Evolutionary conservation across 2,797 vertebrate genomes (phyloP).

Genomic region (Eospalax fontanierii): DNA sequence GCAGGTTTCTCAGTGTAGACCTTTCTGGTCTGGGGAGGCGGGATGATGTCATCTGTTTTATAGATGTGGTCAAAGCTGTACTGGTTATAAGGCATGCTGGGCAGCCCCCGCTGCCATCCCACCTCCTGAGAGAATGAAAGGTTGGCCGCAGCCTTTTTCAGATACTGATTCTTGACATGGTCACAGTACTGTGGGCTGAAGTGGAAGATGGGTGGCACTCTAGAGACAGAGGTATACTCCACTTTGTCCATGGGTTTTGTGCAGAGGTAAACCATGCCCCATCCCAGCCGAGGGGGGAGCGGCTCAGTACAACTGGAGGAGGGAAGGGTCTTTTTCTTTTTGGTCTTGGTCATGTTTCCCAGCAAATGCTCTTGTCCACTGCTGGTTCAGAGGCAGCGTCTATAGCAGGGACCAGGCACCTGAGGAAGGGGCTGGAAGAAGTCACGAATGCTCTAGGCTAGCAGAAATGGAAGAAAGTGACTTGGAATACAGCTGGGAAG

Average conservation of each 20-base stretch:
- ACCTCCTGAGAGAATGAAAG: conserved; percentile 90
- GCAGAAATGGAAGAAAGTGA: not conserved
- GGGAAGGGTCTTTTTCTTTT: not conserved
- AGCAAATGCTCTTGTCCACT: not conserved
- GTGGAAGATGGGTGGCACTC: conserved; percentile 20
- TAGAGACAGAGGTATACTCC: not conserved
- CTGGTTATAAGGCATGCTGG: conserved; percentile 85
- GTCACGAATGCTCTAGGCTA: not conserved
- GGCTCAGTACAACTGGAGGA: not conserved
- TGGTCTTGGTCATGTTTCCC: conserved; percentile 42
- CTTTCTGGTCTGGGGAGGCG: not conserved
- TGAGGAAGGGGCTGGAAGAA: not conserved
- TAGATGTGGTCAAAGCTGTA: conserved; percentile 87
- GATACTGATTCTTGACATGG: conserved; percentile 80
- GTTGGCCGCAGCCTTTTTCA: conserved; percentile 83
- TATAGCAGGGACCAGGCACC: not conserved
- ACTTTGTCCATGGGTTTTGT: not conserved
- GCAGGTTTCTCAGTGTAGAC: not conserved
- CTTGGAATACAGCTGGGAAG: not conserved
- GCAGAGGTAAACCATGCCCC: conserved; percentile 53
- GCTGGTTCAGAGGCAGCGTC: not conserved
- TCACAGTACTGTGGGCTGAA: not conserved
- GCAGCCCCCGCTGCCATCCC: conserved; percentile 83
- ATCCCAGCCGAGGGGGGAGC: conserved; percentile 3
- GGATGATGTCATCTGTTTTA: conserved; percentile 74